Conservation (phyloP, 2,113 vertebrate genomes). For the Sprattus sprattus region DNA sequence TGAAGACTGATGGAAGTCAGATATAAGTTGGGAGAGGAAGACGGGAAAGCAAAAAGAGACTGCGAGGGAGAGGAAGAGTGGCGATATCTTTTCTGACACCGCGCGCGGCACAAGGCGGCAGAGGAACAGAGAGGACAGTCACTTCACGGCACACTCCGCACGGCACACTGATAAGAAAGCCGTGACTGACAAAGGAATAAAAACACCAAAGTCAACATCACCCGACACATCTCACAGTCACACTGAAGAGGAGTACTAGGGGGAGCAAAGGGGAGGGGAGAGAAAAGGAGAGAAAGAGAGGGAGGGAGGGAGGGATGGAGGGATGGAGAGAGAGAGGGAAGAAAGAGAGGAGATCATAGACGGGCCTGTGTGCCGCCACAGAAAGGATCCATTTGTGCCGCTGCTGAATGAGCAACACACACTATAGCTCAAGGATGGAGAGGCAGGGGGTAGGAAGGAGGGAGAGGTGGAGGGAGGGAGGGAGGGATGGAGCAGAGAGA, state of each 20-base stretch:
- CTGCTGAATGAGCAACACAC: slow-evolving; percentile 2
- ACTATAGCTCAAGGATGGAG: not conserved
- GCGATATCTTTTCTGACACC: not conserved
- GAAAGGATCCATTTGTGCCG: slow-evolving; percentile 51
- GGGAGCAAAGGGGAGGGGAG: not conserved
- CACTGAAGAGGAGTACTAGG: not conserved
- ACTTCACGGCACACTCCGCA: not conserved
- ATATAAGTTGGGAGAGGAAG: not conserved
- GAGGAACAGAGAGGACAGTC: not conserved
- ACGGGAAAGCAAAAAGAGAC: not conserved
- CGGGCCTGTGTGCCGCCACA: slow-evolving; percentile 38
- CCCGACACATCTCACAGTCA: not conserved
- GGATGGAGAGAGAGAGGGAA: not conserved
- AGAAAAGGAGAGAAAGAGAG: not conserved
- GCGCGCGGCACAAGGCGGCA: not conserved
- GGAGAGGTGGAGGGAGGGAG: slow-evolving; percentile 19
- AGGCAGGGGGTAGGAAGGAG: not conserved
- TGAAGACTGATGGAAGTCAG: not conserved
- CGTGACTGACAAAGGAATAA: not conserved
- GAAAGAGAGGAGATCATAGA: not conserved
- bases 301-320: not conserved
- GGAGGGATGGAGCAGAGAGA: slow-evolving; percentile 42
- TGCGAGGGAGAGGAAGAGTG: not conserved
- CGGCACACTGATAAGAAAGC: not conserved
- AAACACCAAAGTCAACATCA: not conserved